Conservation (phyloP, 1,140 invertebrate species). For the Drosophila nigrodunni region DNA sequence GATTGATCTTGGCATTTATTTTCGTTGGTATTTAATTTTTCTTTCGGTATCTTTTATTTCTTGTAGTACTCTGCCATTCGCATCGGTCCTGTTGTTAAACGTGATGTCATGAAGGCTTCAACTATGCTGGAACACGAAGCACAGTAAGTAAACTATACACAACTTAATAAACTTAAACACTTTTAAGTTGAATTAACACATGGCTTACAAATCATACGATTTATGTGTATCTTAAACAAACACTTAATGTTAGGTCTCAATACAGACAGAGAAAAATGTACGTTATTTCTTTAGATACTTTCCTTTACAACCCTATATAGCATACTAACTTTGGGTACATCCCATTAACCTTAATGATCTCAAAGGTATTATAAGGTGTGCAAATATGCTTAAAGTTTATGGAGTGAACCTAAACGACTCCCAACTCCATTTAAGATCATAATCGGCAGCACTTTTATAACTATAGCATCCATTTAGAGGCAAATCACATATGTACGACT, state of each 20-base stretch:
- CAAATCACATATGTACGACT: slow-evolving; percentile 32
- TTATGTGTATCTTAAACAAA: no score
- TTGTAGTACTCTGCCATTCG: slow-evolving; percentile 98
- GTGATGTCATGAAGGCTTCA: slow-evolving; percentile 99
- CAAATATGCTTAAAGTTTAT: slow-evolving; percentile 11
- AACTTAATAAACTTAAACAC: not conserved
- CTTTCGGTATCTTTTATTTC: slow-evolving; percentile 5
- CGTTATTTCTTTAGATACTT: no score
- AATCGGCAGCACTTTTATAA: slow-evolving; percentile 8
- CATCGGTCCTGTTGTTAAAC: slow-evolving; percentile 99
- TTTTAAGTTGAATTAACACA: no score
- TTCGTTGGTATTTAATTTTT: no score
- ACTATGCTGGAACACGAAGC: slow-evolving; percentile 99
- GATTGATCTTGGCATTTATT: not conserved
- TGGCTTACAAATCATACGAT: no score
- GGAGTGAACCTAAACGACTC: not conserved
- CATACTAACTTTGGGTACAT: no score
- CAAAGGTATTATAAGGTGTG: not conserved
- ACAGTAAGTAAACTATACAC: slow-evolving; percentile 89
- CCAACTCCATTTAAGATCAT: not conserved
- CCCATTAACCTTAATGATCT: slow-evolving; percentile 9
- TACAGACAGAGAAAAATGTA: no score
- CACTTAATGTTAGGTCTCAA: no score
- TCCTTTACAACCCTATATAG: no score
- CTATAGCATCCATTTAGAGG: slow-evolving; percentile 14